Base-by-base conservation (phyloP, 2,113 vertebrate genomes). In the Acrocephalus arundinaceus region DNA sequence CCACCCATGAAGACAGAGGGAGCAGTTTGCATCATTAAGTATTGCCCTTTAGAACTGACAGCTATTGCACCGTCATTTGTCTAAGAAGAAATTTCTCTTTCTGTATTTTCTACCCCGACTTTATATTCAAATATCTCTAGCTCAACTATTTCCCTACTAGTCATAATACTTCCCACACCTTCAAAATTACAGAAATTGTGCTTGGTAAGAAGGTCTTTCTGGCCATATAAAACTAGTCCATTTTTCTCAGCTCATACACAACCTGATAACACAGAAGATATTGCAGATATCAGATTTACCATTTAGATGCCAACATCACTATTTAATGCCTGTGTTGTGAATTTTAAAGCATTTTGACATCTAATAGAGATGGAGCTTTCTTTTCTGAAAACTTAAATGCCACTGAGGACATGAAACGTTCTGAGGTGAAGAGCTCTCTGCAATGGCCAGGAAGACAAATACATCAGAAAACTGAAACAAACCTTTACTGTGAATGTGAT, bases 181-280 rank as follows among this genome's bases (percentile, higher is more conserved):
- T 73, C 18, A 68, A 33, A 95, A 63, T 84, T 77, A 57, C 2
- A 52, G 79, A 86, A 65, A 73, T 43, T 2, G 3, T 4, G 1
- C 17, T 33, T n/a, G 0, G 0, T 49, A 62, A 49, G 24, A 62
- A 70, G 7, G 2, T 1, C n/a, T 67, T 55, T 46, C n/a, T 83
- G 58, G 54, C 46, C 11, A 16, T 48, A 25, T 27, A 73, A 73
- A 54, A 61, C 11, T 8, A 80, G 33, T 37, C n/a, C 4, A 23
- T 61, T 82, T 78, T 62, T 37, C 66, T 67, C 73, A 63, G 31
- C 33, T 88, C 4, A 41, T 55, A 46, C 1, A 8, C 37, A 72
- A 31, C 43, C 46, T 57, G 43, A 24, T 49, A 67, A 78, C 10
- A 66, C 21, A 66, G 30, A 90, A 63, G n/a, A n/a, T 51, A 84